These are phyloP conservation scores for Eospalax fontanierii DNA, from an alignment of 2,797 vertebrate species.

Conservation along the genomic window DNA sequence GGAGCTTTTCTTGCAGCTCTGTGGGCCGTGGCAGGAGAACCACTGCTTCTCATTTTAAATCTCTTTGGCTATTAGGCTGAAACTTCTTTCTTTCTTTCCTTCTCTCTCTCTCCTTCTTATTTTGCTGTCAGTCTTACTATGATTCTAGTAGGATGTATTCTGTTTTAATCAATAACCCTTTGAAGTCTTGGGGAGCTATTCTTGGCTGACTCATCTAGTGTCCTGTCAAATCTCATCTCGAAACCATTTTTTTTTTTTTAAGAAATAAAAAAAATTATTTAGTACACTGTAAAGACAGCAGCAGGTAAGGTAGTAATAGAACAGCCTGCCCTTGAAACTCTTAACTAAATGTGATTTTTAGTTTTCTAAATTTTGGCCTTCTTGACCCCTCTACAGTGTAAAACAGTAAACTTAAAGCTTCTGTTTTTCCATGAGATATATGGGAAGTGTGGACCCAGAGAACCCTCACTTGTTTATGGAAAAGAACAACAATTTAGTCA, in stretches of 20 bases:
- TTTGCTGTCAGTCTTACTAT: background rate
- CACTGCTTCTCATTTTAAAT: background rate
- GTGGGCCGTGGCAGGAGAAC: background rate
- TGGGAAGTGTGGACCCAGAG: background rate
- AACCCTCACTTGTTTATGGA: background rate
- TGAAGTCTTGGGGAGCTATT: background rate
- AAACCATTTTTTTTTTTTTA: background rate
- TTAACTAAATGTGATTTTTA: conserved; percentile 32
- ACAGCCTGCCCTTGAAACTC: background rate
- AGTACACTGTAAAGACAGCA: background rate
- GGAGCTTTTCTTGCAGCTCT: background rate
- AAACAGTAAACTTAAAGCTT: background rate
- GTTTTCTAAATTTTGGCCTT: background rate
- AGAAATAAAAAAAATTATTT: background rate
- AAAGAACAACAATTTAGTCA: background rate
- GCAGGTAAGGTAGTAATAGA: background rate
- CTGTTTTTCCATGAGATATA: background rate
- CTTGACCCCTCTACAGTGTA: background rate
- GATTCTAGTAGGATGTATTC: background rate
- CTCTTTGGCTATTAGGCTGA: background rate
- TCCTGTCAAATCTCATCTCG: background rate
- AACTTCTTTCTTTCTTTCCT: background rate
- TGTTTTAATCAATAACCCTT: conserved; percentile 45
- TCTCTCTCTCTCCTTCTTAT: background rate
- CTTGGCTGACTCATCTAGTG: background rate